phyloP scores from a whole-genome alignment of 2,797 vertebrate species.

The Sebastes steindachneri region DNA sequence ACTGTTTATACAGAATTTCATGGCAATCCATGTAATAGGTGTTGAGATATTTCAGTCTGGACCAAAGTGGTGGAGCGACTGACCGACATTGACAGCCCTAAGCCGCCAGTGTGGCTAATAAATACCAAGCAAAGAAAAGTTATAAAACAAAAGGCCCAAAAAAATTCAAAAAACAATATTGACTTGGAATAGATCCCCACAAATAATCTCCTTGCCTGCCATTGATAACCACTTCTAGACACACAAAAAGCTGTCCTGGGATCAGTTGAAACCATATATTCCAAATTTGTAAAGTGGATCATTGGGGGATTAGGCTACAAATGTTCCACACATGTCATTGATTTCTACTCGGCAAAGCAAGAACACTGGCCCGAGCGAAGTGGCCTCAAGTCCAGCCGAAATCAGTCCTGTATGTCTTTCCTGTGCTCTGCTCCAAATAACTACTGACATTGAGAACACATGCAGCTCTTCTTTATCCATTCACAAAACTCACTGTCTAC shows the following conservation, averaged over 20 bases:
- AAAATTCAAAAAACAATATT: neutral
- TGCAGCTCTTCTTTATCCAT: constrained; percentile 16
- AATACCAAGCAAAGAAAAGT: neutral
- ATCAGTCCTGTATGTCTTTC: constrained; percentile 35
- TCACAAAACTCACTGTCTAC: constrained; percentile 20
- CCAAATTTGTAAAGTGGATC: constrained; percentile 62
- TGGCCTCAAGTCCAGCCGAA: constrained; percentile 36
- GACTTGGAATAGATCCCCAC: neutral
- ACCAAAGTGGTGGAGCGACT: neutral
- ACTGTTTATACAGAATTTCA: neutral
- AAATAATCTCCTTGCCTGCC: neutral
- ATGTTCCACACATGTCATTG: constrained; percentile 57
- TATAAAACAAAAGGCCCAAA: neutral
- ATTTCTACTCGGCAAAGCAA: constrained; percentile 32
- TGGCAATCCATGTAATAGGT: neutral
- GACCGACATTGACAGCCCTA: neutral
- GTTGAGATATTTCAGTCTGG: neutral
- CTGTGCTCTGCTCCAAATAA: constrained; percentile 29
- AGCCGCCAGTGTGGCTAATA: neutral
- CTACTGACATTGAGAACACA: constrained; percentile 29
- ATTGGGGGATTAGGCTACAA: constrained; percentile 51
- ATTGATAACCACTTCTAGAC: constrained; percentile 8
- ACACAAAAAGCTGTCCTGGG: constrained; percentile 29
- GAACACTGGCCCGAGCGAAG: constrained; percentile 35
- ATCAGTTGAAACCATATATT: constrained; percentile 46